A percentile compares a stretch with the other conserved stretches of the same genome.
Evolutionary conservation across 2,888 invertebrate species (phyloP).

Genomic region (Sphinx pinastri): DNA sequence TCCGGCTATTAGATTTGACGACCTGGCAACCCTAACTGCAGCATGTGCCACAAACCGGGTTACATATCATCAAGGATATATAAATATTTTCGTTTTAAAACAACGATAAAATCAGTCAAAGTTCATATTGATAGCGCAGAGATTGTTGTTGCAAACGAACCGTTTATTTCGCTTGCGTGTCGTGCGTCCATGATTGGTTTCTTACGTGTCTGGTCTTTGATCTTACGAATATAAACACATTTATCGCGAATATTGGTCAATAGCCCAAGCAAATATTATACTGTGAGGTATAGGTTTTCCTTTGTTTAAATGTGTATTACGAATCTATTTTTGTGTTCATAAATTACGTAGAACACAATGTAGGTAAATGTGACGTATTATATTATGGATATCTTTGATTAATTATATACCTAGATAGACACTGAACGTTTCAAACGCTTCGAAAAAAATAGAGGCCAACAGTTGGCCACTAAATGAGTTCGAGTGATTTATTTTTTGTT

Average conservation of each 20-base stretch:
- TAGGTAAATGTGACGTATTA: no score
- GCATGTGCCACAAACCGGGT: conserved; percentile 43
- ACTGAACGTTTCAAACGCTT: no score
- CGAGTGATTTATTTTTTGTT: no score
- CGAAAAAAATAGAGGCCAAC: no score
- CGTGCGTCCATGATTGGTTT: background rate
- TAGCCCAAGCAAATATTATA: background rate
- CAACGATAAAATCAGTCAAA: conserved; percentile 65
- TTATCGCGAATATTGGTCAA: conserved; percentile 10
- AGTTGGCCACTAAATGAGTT: no score
- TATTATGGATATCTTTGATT: no score
- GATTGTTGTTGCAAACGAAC: conserved; percentile 61
- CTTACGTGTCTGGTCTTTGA: background rate
- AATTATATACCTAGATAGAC: no score
- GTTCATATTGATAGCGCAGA: conserved; percentile 61
- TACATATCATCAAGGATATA: conserved; percentile 42
- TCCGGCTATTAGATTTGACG: no score
- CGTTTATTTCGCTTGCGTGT: conserved; percentile 30
- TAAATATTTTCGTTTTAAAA: conserved; percentile 69
- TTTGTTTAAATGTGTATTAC: background rate
- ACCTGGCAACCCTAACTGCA: no score
- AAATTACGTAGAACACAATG: background rate
- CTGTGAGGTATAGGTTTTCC: no score
- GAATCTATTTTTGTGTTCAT: background rate
- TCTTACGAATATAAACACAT: background rate